These are phyloP conservation scores for Microplitis deprimator DNA, from an alignment of 2,888 invertebrate species.

Conservation along the genomic window DNA sequence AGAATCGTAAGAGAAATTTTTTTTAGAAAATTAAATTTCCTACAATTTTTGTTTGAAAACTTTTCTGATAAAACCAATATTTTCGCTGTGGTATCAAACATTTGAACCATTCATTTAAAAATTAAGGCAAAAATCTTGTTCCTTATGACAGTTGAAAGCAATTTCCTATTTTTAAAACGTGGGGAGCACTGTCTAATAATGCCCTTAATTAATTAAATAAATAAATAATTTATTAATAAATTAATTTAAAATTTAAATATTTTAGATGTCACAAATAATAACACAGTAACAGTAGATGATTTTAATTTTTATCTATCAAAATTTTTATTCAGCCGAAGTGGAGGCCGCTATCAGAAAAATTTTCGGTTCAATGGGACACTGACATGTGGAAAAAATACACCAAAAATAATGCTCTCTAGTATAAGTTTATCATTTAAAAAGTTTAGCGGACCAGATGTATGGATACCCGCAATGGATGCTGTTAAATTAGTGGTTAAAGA, in stretches of 20 bases:
- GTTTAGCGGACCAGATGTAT: slow-evolving; percentile 77
- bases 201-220: too few species aligned
- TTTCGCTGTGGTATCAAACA: too few species aligned
- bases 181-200: too few species aligned
- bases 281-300: slow-evolving; percentile 73
- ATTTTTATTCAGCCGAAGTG: slow-evolving; percentile 80
- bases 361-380: slow-evolving; percentile 77
- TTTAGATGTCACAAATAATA: slow-evolving; percentile 71
- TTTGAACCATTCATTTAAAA: neutral
- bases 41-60: too few species aligned
- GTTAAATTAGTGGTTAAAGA: slow-evolving; percentile 75
- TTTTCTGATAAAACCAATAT: too few species aligned
- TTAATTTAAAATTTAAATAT: slow-evolving; percentile 8
- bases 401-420: slow-evolving; percentile 75
- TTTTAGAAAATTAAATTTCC: too few species aligned
- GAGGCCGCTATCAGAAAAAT: slow-evolving; percentile 80
- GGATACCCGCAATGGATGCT: slow-evolving; percentile 82
- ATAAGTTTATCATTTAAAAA: slow-evolving; percentile 77
- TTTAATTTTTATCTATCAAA: slow-evolving; percentile 79
- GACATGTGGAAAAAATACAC: slow-evolving; percentile 76
- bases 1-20: too few species aligned
- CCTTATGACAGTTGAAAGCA: too few species aligned
- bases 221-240: slow-evolving; percentile 16
- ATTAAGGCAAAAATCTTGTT: neutral
- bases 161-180: too few species aligned